phyloP scores from a whole-genome alignment of 2,797 vertebrate species.

The Myotis planiceps region DNA sequence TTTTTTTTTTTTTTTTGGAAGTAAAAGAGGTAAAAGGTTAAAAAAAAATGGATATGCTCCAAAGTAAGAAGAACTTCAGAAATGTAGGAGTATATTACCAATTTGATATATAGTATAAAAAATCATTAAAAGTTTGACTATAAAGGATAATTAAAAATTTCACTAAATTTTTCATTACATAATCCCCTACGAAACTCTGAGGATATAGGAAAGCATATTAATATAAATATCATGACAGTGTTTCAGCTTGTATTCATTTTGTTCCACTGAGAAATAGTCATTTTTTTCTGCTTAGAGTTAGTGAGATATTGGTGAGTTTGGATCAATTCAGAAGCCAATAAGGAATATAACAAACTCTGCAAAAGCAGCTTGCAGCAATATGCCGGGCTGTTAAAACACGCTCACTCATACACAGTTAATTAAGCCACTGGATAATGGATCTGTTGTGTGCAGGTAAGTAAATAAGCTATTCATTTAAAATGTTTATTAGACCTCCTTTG shows the following conservation, averaged over 20 bases:
- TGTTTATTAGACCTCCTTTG: conserved; percentile 74
- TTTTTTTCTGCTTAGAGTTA: background rate
- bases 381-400: background rate
- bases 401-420: conserved; percentile 36
- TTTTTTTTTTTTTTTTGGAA: background rate
- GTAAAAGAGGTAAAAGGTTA: background rate
- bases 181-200: background rate
- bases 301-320: conserved; percentile 12
- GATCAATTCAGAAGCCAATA: background rate
- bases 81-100: background rate
- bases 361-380: conserved; percentile 33
- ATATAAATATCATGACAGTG: conserved; percentile 9
- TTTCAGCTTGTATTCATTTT: conserved; percentile 22
- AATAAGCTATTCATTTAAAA: conserved; percentile 72
- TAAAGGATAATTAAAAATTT: background rate
- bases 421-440: conserved; percentile 61
- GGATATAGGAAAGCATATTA: background rate
- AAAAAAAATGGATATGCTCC: background rate
- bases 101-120: background rate
- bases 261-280: background rate
- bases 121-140: background rate
- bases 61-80: background rate
- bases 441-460: conserved; percentile 69
- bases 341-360: background rate
- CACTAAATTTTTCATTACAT: background rate